Evolutionary conservation across 1,140 invertebrate genomes (phyloP).

Genomic region (Drosophila santomea): DNA sequence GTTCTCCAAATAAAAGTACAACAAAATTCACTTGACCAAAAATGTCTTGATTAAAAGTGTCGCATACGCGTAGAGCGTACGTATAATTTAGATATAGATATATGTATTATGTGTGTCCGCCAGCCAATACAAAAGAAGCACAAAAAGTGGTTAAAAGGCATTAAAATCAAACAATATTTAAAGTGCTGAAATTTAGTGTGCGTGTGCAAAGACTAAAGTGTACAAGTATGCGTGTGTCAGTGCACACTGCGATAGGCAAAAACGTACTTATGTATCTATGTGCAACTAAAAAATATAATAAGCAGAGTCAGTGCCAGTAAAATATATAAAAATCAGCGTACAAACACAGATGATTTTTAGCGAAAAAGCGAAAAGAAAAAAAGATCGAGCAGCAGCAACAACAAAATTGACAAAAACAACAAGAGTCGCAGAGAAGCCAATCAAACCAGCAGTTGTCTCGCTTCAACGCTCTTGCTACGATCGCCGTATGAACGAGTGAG

Average conservation of each 20-base stretch:
- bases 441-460: slow-evolving; percentile 82
- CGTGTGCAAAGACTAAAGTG: slow-evolving; percentile 43
- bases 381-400: slow-evolving; percentile 63
- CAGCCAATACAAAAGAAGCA: slow-evolving; percentile 41
- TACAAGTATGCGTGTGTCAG: slow-evolving; percentile 3
- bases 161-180: slow-evolving; percentile 69
- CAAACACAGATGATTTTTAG: slow-evolving; percentile 82
- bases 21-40: slow-evolving; percentile 54
- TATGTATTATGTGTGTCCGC: slow-evolving; percentile 18
- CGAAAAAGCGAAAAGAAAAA: slow-evolving; percentile 77
- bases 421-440: slow-evolving; percentile 57
- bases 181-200: slow-evolving; percentile 60
- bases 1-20: slow-evolving; percentile 50
- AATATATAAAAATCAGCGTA: slow-evolving; percentile 79
- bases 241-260: slow-evolving; percentile 22
- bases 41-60: slow-evolving; percentile 75
- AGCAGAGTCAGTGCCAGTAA: slow-evolving; percentile 50
- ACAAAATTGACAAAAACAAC: slow-evolving; percentile 20
- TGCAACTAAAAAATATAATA: slow-evolving; percentile 79
- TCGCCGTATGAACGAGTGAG: slow-evolving; percentile 45
- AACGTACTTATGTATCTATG: slow-evolving; percentile 60
- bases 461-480: slow-evolving; percentile 58
- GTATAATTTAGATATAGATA: neutral
- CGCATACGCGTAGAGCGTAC: slow-evolving; percentile 63
- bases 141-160: slow-evolving; percentile 66